Base-by-base conservation (phyloP, 1,140 invertebrate species). In the Brachionus asplanchnoidis region DNA sequence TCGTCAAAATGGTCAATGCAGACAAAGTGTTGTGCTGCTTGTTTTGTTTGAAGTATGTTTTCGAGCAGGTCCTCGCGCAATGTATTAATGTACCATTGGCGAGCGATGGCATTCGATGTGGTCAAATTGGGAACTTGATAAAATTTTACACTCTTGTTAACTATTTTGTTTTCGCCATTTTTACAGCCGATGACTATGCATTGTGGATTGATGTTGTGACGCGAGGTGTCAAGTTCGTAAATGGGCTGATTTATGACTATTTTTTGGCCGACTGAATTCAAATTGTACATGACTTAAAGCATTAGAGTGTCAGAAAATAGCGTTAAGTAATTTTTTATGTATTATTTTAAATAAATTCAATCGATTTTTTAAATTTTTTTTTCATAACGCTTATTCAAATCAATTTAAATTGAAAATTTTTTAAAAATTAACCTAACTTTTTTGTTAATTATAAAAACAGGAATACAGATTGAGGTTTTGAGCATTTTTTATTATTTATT, bases 31-130 rank as follows among this genome's bases (percentile, higher is more conserved):
- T 70, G 40, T 9, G 36, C 14, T 0, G 40, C 26, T 46, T 53
- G 65, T 17, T 75, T 46, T 8, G 42, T 77, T 46, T 77, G 42
- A 50, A 50, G 40, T 26, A 77, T 50, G 3, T 46, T 50, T 53
- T 68, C 60, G 12, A 56, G 42, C 20, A 84, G 20, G 60, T 84
- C 84, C 65, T 73, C 66, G 14, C 84, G 46, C 23, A 84, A 53
- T 11, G 84, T 84, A 28, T 84, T 84, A 36, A 53, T 84, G 42
- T 84, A 84, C 84, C 84, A 84, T 50, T 84, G 82, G 32, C 79
- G 50, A 14, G 82, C 82, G n/a, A 68, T 56, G 32, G 40, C 32
- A 23, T 44, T 70, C 6, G 42, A 56, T 17, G 32, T 23, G 8
- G 20, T 9, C 14, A 68, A 28, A 36, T 26, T 68, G 11, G 82